A percentile compares a stretch with the other conserved stretches of the same genome.
phyloP scores from a whole-genome alignment of 64 coral and sea anemone genomes.

The Montipora sp. region DNA sequence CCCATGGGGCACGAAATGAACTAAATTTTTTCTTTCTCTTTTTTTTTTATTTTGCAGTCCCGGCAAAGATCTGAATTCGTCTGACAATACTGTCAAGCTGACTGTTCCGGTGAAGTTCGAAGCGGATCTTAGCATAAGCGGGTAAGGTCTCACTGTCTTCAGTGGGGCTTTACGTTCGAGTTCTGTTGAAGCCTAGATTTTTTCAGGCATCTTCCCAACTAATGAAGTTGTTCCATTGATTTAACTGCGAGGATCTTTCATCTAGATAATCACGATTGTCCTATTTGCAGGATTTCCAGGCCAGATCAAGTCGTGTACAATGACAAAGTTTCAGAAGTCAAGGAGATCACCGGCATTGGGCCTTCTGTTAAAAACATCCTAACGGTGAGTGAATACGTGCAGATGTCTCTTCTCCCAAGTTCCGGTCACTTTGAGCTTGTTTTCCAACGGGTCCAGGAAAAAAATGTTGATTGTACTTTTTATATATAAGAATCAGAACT shows the following conservation, averaged over 20 bases:
- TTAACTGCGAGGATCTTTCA: too few species aligned
- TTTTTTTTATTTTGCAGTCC: constrained; percentile 32
- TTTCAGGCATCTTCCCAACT: too few species aligned
- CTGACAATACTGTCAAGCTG: constrained; percentile 57
- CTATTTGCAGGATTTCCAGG: constrained; percentile 48
- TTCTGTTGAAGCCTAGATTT: too few species aligned
- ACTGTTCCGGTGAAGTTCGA: constrained; percentile 77
- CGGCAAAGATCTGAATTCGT: constrained; percentile 48
- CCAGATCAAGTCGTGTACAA: constrained; percentile 80
- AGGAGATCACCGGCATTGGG: constrained; percentile 61
- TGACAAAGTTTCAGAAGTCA: constrained; percentile 49
- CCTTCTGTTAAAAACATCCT: constrained; percentile 63
- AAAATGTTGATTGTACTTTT: too few species aligned
- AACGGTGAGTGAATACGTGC: constrained; percentile 53
- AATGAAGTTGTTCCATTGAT: too few species aligned
- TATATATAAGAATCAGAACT: too few species aligned
- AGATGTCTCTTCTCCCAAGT: not conserved
- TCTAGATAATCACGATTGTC: too few species aligned
- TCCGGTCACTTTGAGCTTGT: too few species aligned
- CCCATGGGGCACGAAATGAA: too few species aligned
- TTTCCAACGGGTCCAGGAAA: too few species aligned
- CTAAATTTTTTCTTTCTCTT: too few species aligned
- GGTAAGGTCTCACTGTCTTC: constrained; percentile 50
- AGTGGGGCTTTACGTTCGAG: too few species aligned
- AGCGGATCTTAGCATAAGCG: constrained; percentile 76